These are phyloP conservation scores for Crossaster papposus DNA, from an alignment of 53 echinoderm and acorn worm genomes.

Conservation along the genomic window DNA sequence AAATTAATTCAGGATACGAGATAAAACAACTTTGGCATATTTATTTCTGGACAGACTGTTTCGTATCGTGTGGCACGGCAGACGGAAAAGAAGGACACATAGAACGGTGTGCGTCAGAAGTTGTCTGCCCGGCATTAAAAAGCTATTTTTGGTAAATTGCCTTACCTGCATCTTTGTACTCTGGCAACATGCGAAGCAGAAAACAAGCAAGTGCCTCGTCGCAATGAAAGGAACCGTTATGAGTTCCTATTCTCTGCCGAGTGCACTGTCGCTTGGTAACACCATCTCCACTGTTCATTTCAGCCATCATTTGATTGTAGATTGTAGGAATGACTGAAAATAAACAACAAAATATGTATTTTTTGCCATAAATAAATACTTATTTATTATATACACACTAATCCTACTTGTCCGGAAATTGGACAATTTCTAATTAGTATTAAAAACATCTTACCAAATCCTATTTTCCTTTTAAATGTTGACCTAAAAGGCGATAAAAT, in stretches of 20 bases:
- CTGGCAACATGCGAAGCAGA: slow-evolving; percentile 78
- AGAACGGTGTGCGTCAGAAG: too few species aligned
- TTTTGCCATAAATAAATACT: too few species aligned
- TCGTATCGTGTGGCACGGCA: too few species aligned
- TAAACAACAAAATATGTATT: background rate
- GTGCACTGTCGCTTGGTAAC: slow-evolving; percentile 54
- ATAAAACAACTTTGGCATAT: too few species aligned
- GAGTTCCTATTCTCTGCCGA: slow-evolving; percentile 78
- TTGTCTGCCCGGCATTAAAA: too few species aligned
- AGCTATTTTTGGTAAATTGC: too few species aligned
- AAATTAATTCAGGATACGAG: too few species aligned
- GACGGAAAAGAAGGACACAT: too few species aligned
- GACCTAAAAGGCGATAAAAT: background rate
- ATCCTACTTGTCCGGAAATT: too few species aligned
- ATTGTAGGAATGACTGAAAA: slow-evolving; percentile 17
- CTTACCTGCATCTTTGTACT: slow-evolving; percentile 94
- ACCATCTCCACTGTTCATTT: slow-evolving; percentile 20
- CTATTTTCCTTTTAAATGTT: background rate
- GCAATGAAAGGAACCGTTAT: slow-evolving; percentile 94
- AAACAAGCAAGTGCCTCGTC: slow-evolving; percentile 92
- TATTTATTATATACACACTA: too few species aligned
- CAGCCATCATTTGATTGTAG: slow-evolving; percentile 42
- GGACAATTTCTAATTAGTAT: too few species aligned
- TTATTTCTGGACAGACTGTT: too few species aligned
- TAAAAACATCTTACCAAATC: background rate